Base-by-base conservation (phyloP, 2,797 vertebrate genomes). In the Karalla daura region DNA sequence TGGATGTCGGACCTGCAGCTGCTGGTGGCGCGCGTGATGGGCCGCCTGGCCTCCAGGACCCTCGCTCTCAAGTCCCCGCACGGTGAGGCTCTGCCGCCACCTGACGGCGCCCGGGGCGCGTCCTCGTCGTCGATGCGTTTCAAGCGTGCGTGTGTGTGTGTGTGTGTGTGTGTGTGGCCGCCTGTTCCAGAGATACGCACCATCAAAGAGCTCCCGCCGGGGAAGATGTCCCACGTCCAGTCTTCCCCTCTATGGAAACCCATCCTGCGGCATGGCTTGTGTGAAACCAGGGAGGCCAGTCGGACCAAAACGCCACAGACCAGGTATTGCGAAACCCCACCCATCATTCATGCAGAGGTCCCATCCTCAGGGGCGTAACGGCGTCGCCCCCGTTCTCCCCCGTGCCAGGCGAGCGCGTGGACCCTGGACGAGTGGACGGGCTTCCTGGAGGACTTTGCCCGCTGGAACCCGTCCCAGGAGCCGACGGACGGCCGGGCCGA, bases 1-100 rank as follows among this genome's bases (percentile, higher is more conserved):
- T 99, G 97, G 98, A 96, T 95, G 70, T 93, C 96, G 15, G 98
- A 99, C 86, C 91, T 99, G 75, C 96, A 98, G 70, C 95, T 98
- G 40, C 95, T 99, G 1, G 94, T 98, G 37, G 96, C 95, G 76
- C 92, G 96, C n/a, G 86, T 99, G 32, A 96, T 99, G 97, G 98
- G 98, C n/a, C 96, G 97, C 43, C 90, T 99, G 40, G 96, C 97
- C 60, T 97, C 96, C 41, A 95, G 95, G 55, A 96, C 96, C n/a
- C 93, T 99, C 90, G 94, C 96, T 0, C 88, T 98, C 63, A 96
- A 94, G 86, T 95, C 96, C 0, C 74, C 94, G 6, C 86, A 94
- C 2, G 96, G 98, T 98, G 85, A 96, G 95, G 84, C 7, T 18
- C 5, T 43, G n/a, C n/a, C n/a, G n/a, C n/a, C n/a, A n/a, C n/a